Base-by-base conservation (phyloP, 2,113 vertebrate genomes). In the Proteles cristata region DNA sequence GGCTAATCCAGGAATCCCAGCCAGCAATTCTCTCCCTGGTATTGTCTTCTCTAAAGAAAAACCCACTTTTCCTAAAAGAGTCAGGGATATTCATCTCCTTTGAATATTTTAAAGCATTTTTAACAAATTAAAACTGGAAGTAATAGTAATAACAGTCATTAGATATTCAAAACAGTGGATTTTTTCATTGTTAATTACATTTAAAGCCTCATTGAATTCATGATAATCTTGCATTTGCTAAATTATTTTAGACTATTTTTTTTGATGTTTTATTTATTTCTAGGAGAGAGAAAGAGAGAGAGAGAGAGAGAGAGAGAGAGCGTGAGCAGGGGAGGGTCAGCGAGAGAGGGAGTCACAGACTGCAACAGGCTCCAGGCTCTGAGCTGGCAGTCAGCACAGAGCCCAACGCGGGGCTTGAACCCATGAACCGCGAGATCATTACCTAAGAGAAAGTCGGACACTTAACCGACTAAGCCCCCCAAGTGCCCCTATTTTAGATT, bases 171-270 rank as follows among this genome's bases (percentile, higher is more conserved):
- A 88, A 69, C 69, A 85, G 31, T 48, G 23, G 35, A 23, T 87
- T 90, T 90, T 93, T 73, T 58, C 84, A 71, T 50, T 84, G 84
- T 93, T 96, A 33, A 94, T 96, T 96, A 97, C 45, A 93, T 88
- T 90, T 92, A 88, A 94, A 97, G 97, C 50, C n/a, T 95, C 58
- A 45, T n/a, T 90, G 79, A 88, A n/a, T 63, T 9, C 4, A 33
- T 79, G 76, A 85, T 77, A 92, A 81, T 45, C 71, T 93, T 86
- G 66, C 19, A 81, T 58, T 96, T 96, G 28, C 85, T 95, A 86
- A 94, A 95, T 94, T 86, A 82, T 79, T 92, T 97, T 58, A 76
- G 45, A 84, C 68, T 86, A 77, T 33, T 39, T 39, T 39, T 39
- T 39, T 39, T 39, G 39, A 39, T 39, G 39, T 39, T 39, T 39